Conservation (phyloP, 53 echinoderm and acorn worm genomes). For the Luidia sarsii region DNA sequence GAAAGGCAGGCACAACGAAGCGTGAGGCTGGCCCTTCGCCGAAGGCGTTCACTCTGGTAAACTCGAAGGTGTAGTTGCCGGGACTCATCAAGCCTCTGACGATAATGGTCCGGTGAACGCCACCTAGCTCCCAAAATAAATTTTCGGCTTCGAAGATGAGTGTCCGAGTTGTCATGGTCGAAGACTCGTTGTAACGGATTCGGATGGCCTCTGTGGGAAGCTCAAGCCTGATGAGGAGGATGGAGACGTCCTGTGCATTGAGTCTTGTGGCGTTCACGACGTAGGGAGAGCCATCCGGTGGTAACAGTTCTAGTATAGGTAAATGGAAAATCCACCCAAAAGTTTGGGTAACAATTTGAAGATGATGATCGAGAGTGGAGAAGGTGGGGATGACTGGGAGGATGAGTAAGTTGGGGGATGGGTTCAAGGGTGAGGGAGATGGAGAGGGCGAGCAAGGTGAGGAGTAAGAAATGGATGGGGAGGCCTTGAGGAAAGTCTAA, state of each 20-base stretch:
- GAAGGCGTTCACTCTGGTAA: slow-evolving; percentile 10
- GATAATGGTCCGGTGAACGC: background rate
- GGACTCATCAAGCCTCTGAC: background rate
- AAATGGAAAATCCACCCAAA: too few species aligned
- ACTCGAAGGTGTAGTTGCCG: background rate
- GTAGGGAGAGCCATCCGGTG: background rate
- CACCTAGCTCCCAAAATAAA: too few species aligned
- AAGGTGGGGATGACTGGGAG: too few species aligned
- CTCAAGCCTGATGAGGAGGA: background rate
- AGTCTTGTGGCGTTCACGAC: background rate
- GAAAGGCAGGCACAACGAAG: background rate
- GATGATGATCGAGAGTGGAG: too few species aligned
- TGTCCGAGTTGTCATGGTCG: background rate
- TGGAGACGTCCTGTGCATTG: background rate
- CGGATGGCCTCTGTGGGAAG: background rate
- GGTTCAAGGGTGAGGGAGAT: too few species aligned
- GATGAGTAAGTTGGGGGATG: too few species aligned
- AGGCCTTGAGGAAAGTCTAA: too few species aligned
- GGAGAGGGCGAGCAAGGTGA: too few species aligned
- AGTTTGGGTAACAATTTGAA: too few species aligned
- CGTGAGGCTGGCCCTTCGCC: background rate
- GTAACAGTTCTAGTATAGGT: background rate
- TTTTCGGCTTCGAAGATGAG: background rate
- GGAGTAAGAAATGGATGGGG: too few species aligned
- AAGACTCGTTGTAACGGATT: slow-evolving; percentile 8